phyloP scores from a whole-genome alignment of 2,113 vertebrate species.

The Brienomyrus brachyistius region DNA sequence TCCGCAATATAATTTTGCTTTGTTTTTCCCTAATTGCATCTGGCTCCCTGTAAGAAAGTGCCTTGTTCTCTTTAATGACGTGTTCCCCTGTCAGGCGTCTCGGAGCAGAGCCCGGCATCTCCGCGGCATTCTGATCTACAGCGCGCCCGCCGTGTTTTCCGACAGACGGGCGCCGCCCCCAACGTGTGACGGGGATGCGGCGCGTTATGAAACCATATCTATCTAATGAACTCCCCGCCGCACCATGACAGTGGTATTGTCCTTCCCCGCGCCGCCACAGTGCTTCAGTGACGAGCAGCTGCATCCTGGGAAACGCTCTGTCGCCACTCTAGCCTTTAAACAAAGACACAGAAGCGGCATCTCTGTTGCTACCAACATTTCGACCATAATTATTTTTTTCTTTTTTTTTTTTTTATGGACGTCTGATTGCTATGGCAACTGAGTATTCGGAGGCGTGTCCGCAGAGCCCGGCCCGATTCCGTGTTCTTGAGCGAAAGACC shows the following conservation, averaged over 20 bases:
- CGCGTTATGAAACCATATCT: constrained; percentile 13
- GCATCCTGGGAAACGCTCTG: not conserved
- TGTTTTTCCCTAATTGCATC: not conserved
- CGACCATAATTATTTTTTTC: not conserved
- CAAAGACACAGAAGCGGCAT: not conserved
- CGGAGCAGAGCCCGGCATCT: not conserved
- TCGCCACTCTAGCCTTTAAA: not conserved
- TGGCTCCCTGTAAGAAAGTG: not conserved
- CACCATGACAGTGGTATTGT: constrained; percentile 1
- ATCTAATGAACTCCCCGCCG: constrained; percentile 12
- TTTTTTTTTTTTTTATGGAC: not conserved
- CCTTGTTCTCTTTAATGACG: not conserved
- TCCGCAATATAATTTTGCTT: not conserved
- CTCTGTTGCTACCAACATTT: not conserved
- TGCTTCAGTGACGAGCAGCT: not conserved
- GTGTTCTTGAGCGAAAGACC: not conserved
- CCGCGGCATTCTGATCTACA: not conserved
- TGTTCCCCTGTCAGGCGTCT: not conserved
- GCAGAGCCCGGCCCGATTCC: not conserved
- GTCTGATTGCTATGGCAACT: constrained; percentile 19
- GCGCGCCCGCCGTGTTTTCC: not conserved
- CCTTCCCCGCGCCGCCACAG: not conserved
- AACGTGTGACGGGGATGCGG: not conserved
- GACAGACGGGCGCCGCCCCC: not conserved
- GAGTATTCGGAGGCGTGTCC: not conserved